phyloP scores from a whole-genome alignment of 1,140 invertebrate species.

The Drosophila lacteicornis region DNA sequence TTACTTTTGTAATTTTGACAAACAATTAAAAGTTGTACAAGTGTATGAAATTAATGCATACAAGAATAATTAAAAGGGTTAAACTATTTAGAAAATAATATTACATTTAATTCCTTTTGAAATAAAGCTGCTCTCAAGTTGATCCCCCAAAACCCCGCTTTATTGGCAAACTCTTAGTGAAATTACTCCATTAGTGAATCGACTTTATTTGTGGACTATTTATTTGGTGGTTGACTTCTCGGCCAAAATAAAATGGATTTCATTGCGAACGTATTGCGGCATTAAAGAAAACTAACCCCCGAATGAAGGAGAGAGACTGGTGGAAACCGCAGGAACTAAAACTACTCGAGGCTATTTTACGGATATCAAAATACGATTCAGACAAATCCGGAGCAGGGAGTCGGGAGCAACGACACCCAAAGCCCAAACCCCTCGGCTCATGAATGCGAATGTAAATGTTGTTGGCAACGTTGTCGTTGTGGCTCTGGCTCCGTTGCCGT shows the following conservation, averaged over 20 bases:
- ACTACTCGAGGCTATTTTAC: conserved; percentile 69
- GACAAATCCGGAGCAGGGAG: conserved; percentile 20
- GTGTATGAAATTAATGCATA: no score
- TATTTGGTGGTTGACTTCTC: conserved; percentile 54
- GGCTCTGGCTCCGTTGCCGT: conserved; percentile 6
- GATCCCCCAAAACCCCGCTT: background rate
- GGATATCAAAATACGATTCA: conserved; percentile 71
- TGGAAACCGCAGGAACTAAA: conserved; percentile 23
- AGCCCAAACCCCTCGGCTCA: conserved; percentile 40
- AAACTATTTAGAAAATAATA: no score
- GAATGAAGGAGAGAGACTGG: background rate
- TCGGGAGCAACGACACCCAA: conserved; percentile 22
- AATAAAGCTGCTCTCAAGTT: background rate
- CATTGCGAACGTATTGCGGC: conserved; percentile 44
- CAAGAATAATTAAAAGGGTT: no score
- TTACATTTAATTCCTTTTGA: no score
- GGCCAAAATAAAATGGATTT: conserved; percentile 36
- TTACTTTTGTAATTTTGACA: no score
- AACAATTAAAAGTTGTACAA: no score
- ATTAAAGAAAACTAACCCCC: conserved; percentile 40
- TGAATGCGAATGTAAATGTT: conserved; percentile 70
- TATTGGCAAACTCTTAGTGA: conserved; percentile 19
- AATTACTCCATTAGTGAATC: conserved; percentile 35
- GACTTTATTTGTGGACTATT: conserved; percentile 27
- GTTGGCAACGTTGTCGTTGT: conserved; percentile 36